Evolutionary conservation across 92 coral and sea anemone species (phyloP).

Genomic region (Anthopleura xanthogrammica): DNA sequence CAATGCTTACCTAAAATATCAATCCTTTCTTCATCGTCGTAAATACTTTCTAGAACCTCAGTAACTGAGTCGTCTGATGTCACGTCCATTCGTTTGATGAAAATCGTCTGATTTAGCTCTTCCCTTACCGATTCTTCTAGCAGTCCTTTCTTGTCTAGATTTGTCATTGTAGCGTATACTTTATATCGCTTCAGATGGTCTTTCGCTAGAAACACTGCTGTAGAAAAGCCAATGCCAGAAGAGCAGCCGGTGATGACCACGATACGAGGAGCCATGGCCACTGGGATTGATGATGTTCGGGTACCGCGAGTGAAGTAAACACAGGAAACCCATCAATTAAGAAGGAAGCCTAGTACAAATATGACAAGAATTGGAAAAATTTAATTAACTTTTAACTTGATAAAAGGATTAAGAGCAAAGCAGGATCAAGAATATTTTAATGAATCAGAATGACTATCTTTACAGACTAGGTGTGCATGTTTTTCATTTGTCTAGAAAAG

Average conservation of each 20-base stretch:
- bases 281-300: no score
- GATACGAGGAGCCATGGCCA: constrained; percentile 59
- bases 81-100: constrained; percentile 77
- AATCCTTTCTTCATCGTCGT: constrained; percentile 66
- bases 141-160: constrained; percentile 62
- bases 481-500: no score
- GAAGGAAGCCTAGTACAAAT: neutral
- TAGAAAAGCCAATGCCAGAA: constrained; percentile 81
- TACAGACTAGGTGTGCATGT: neutral
- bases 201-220: constrained; percentile 82
- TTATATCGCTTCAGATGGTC: constrained; percentile 81
- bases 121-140: constrained; percentile 69
- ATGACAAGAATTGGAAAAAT: neutral
- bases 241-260: constrained; percentile 93
- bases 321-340: neutral
- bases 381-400: neutral
- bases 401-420: neutral
- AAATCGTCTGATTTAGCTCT: constrained; percentile 69
- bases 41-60: constrained; percentile 63
- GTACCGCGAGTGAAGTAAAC: neutral
- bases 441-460: neutral
- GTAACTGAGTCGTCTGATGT: constrained; percentile 84
- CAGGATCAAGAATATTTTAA: neutral
- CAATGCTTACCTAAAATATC: constrained; percentile 77
- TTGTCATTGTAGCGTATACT: constrained; percentile 93